phyloP scores from a whole-genome alignment of 2,797 vertebrate genomes.

The Pempheris klunzingeri region DNA sequence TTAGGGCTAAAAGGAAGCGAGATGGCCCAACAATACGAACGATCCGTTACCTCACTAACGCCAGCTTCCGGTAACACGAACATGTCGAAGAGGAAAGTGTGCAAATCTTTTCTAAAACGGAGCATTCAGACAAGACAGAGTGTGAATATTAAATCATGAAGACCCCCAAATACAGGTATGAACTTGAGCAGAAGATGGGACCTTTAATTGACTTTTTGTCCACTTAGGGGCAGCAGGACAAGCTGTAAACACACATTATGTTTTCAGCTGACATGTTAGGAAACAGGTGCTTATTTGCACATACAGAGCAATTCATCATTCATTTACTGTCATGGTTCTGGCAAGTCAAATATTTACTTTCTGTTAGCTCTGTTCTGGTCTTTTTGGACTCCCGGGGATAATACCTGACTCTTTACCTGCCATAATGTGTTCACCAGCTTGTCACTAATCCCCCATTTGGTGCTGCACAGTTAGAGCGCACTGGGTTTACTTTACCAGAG shows the following conservation, averaged over 20 bases:
- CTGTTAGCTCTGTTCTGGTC: neutral
- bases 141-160: no score
- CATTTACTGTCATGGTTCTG: neutral
- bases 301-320: neutral
- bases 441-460: neutral
- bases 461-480: neutral
- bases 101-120: no score
- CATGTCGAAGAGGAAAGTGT: no score
- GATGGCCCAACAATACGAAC: no score
- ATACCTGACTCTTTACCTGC: neutral
- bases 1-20: no score
- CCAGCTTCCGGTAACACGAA: no score
- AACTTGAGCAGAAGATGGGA: no score
- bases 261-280: neutral
- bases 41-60: no score
- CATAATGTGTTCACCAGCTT: neutral
- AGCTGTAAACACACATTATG: neutral
- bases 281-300: neutral
- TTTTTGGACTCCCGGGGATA: neutral
- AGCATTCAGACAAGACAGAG: no score
- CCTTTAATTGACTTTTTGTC: neutral
- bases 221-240: slow-evolving; percentile 1
- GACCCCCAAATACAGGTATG: no score
- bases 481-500: no score
- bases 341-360: neutral